Percentiles rank a stretch among this genome's conserved stretches.
Evolutionary conservation across 2,113 vertebrate species (phyloP).

Genomic region (Junco hyemalis): DNA sequence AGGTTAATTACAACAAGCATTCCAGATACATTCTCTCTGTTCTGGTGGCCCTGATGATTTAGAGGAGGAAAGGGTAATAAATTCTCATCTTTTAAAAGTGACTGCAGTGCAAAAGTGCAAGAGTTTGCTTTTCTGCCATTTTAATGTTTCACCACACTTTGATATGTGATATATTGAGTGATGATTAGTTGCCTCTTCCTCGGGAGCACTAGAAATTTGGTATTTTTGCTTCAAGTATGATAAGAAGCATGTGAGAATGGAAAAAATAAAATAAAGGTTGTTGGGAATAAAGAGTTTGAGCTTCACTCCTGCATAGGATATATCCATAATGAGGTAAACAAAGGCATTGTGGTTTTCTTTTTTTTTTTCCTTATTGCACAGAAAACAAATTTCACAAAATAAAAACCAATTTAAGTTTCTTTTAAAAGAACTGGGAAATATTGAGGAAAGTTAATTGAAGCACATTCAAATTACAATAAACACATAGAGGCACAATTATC

Average conservation of each 20-base stretch:
- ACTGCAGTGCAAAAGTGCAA: not conserved
- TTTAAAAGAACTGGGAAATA: conserved; percentile 76
- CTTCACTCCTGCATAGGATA: conserved; percentile 33
- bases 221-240: conserved; percentile 15
- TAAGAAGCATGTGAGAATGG: conserved; percentile 1
- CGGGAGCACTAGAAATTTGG: conserved; percentile 4
- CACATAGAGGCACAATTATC: conserved; percentile 75
- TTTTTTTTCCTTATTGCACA: conserved; percentile 45
- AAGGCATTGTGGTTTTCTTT: not conserved
- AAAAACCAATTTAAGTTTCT: conserved; percentile 79
- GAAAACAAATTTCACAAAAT: conserved; percentile 75
- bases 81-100: conserved; percentile 13
- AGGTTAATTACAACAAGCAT: conserved; percentile 51
- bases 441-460: conserved; percentile 81
- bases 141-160: conserved; percentile 29
- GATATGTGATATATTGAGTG: conserved; percentile 5
- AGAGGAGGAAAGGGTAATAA: conserved; percentile 27
- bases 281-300: conserved; percentile 36
- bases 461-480: conserved; percentile 78
- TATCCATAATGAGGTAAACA: conserved; percentile 76
- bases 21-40: not conserved
- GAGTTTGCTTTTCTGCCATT: conserved; percentile 38
- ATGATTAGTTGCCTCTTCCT: not conserved
- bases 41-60: conserved; percentile 27
- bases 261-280: not conserved